Evolutionary conservation across 2,113 vertebrate genomes (phyloP).

Genomic region (Onychostoma macrolepis): DNA sequence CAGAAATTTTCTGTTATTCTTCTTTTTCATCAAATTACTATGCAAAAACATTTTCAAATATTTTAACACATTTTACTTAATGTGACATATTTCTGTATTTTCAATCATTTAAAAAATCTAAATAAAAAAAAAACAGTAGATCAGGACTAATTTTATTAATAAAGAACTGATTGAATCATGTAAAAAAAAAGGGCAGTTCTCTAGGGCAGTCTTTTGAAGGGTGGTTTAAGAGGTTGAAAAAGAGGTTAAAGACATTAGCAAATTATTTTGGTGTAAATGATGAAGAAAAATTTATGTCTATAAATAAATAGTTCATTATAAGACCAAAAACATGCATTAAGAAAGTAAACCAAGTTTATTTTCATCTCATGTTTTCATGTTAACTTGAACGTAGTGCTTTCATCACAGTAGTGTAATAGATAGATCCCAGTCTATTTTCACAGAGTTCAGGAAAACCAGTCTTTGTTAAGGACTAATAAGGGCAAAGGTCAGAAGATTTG

Average conservation of each 20-base stretch:
- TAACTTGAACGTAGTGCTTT: neutral
- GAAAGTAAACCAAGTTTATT: neutral
- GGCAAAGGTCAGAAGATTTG: neutral
- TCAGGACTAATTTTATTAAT: neutral
- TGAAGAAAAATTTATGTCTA: neutral
- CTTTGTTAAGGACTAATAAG: neutral
- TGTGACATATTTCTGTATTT: neutral
- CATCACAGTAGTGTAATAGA: neutral
- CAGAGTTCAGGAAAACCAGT: neutral
- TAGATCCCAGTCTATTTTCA: neutral
- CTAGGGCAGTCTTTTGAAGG: neutral
- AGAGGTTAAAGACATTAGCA: neutral
- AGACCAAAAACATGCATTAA: neutral
- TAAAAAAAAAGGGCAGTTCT: neutral
- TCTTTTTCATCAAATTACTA: neutral
- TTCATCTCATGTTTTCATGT: neutral
- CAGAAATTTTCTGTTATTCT: neutral
- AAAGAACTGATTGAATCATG: neutral
- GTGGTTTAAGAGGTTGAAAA: too few species aligned
- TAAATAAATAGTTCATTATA: neutral
- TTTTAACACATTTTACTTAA: neutral
- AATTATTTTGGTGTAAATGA: neutral
- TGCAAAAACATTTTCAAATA: neutral
- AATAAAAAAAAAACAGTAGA: neutral
- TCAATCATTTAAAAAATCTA: neutral